Evolutionary conservation across 1,140 invertebrate species (phyloP).

Genomic region (Whitmania pigra): DNA sequence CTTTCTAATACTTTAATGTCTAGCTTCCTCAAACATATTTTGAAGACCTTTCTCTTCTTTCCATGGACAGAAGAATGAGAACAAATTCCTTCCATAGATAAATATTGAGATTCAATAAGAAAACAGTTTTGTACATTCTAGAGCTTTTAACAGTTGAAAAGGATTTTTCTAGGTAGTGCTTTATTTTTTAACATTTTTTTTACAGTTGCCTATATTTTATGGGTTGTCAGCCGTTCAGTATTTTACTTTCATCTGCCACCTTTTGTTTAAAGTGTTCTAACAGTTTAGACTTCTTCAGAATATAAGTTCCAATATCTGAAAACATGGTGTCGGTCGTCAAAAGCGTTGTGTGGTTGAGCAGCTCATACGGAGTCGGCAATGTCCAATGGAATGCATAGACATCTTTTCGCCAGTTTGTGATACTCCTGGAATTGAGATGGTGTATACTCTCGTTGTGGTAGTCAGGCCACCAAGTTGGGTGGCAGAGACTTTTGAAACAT

Average conservation of each 20-base stretch:
- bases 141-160: no score
- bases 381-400: conserved; percentile 25
- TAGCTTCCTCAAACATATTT: no score
- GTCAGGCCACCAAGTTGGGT: conserved; percentile 26
- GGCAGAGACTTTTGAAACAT: conserved; percentile 22
- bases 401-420: conserved; percentile 23
- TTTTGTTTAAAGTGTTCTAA: conserved; percentile 15
- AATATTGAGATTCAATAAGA: no score
- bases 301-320: conserved; percentile 21
- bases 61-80: no score
- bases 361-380: conserved; percentile 22
- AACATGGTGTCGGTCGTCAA: conserved; percentile 18
- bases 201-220: no score
- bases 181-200: no score
- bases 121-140: no score
- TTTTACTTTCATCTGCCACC: not conserved
- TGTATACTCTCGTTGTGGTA: conserved; percentile 25
- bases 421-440: conserved; percentile 21
- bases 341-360: conserved; percentile 13
- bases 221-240: no score
- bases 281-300: conserved; percentile 19
- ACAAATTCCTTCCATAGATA: no score
- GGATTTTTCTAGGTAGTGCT: no score
- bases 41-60: no score
- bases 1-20: no score